Base-by-base conservation (phyloP, 2,888 invertebrate genomes). In the Hypsopygia costalis region DNA sequence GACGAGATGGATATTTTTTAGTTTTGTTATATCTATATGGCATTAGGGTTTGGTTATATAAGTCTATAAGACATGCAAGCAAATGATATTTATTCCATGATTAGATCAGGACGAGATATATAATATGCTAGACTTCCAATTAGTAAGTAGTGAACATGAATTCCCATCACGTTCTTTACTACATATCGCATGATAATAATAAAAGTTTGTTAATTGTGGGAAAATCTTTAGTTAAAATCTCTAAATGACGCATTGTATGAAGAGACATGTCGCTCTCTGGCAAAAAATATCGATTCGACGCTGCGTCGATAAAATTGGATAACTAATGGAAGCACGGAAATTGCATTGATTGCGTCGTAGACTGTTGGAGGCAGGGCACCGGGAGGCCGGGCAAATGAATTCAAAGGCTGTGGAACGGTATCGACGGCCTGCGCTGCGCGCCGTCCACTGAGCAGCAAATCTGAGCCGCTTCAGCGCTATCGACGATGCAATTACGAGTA, bases 281-380 rank as follows among this genome's bases (percentile, higher is more conserved):
- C 16, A 16, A 31, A 6, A 36, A 28, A 36, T n/a, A n/a, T 16
- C 11, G 41, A 45, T 43, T 27, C 36, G n/a, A n/a, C n/a, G n/a
- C n/a, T n/a, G n/a, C n/a, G 35, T 38, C 38, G 42, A 47, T 43
- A 61, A 58, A 62, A 60, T 53, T 53, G 49, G 55, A 51, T 58
- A 49, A 57, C 57, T 55, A 58, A 53, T 58, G 58, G 51, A 58
- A 54, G 59, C 62, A 65, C 77, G 86, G 85, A 86, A 81, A 85
- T 85, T 76, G 76, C 72, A 68, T 73, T 82, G 78, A 82, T 79
- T 81, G 77, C 72, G 54, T 64, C 63, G 65, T 57, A 58, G 58
- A 54, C 49, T 46, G 50, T 44, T 52, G 55, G 56, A 54, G 53
- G 51, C 48, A 41, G 54, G 52, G 55, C 62, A 59, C 62, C 16